These are phyloP conservation scores for Trematocara unimaculatum DNA, from an alignment of 2,113 vertebrate species.

Conservation along the genomic window DNA sequence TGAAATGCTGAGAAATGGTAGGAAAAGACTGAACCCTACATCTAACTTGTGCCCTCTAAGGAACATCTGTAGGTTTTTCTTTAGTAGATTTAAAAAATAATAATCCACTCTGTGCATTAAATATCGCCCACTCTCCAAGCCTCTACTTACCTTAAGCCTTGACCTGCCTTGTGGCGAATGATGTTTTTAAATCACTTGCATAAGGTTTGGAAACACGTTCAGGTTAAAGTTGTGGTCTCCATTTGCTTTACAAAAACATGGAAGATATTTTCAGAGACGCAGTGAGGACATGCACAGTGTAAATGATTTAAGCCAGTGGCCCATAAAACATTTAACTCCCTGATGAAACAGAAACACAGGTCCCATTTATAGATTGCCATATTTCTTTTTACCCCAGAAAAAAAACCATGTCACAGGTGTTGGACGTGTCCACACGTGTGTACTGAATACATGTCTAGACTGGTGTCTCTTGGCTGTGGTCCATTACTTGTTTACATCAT, in stretches of 20 bases:
- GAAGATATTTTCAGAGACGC: background rate
- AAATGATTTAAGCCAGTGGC: background rate
- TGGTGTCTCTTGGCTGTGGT: background rate
- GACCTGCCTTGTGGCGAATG: background rate
- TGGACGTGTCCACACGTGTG: background rate
- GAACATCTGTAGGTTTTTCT: background rate
- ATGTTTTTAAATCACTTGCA: background rate
- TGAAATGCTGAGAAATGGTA: background rate
- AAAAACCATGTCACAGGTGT: accelerated
- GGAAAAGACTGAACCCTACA: background rate
- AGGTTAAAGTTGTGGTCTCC: background rate
- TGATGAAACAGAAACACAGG: background rate
- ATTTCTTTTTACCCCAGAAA: background rate
- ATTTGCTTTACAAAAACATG: background rate
- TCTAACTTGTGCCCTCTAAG: background rate
- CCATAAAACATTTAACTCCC: background rate
- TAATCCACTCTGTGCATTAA: background rate
- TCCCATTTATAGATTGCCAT: background rate
- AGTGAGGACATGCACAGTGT: background rate
- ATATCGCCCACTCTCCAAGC: accelerated
- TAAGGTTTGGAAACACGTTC: background rate
- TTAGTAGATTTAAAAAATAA: background rate
- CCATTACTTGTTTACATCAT: background rate
- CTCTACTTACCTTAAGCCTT: background rate
- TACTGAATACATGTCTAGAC: background rate